Conservation (phyloP, 2,113 vertebrate genomes). For the Marcusenius ussheri region DNA sequence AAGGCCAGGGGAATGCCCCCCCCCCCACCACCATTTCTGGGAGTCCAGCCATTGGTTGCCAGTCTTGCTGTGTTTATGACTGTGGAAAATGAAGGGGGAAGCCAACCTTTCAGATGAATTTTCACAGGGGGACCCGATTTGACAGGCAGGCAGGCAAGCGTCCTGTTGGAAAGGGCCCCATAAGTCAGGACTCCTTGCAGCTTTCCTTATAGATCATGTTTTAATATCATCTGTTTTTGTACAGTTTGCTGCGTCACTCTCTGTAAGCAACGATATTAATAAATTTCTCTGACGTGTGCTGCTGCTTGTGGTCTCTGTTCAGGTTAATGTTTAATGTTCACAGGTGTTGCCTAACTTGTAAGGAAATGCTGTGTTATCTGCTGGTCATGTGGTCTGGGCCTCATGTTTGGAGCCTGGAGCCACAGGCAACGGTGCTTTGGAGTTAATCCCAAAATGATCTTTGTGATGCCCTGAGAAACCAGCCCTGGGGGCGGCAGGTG, state of each 20-base stretch:
- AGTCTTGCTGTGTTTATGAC: background rate
- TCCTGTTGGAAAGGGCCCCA: background rate
- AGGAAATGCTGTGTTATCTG: background rate
- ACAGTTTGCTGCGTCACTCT: background rate
- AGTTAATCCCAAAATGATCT: background rate
- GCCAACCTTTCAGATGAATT: background rate
- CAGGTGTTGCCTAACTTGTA: background rate
- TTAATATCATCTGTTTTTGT: background rate
- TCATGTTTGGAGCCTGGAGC: background rate
- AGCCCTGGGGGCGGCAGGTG: background rate
- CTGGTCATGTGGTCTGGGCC: background rate
- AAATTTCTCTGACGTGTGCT: background rate
- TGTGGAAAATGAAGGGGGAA: background rate
- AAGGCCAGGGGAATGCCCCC: background rate
- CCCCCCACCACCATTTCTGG: background rate
- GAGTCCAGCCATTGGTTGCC: background rate
- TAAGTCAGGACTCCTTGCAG: background rate
- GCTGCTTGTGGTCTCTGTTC: background rate
- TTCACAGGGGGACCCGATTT: background rate
- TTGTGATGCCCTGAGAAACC: background rate
- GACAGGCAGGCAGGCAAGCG: background rate
- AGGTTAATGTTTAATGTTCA: background rate
- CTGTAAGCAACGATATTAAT: constrained; percentile 4
- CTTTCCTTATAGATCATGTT: background rate
- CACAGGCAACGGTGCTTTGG: background rate